Evolutionary conservation across 2,888 invertebrate genomes (phyloP).

Genomic region (Cataglyphis rosenhaueri): DNA sequence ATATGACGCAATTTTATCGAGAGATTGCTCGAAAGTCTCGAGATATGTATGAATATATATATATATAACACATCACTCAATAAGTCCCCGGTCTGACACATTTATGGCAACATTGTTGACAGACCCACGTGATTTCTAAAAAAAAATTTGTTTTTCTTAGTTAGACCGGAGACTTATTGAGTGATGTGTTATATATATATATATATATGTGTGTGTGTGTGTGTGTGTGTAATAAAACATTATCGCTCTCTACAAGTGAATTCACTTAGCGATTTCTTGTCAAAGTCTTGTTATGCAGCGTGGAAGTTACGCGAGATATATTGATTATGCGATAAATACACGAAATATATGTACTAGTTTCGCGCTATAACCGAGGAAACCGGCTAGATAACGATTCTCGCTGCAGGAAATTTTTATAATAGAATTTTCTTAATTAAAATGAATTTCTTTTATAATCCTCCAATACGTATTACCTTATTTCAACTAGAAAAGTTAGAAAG

Average conservation of each 20-base stretch:
- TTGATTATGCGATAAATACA: constrained; percentile 12
- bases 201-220: too few relatives aligned
- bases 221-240: too few relatives aligned
- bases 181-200: too few relatives aligned
- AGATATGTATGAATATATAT: neutral
- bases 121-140: too few relatives aligned
- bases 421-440: neutral
- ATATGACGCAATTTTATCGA: constrained; percentile 63
- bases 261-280: constrained; percentile 6
- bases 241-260: constrained; percentile 4
- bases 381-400: neutral
- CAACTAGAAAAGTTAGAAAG: constrained; percentile 27
- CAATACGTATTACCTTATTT: neutral
- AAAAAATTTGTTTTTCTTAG: too few relatives aligned
- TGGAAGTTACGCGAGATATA: constrained; percentile 16
- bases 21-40: constrained; percentile 61
- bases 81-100: too few relatives aligned
- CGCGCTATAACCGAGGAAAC: neutral
- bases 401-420: neutral
- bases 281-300: neutral
- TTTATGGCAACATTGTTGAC: too few relatives aligned
- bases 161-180: too few relatives aligned
- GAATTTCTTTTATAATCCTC: neutral
- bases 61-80: too few relatives aligned
- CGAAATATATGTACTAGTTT: neutral